Conservation (phyloP, 1,140 invertebrate species). For the Heliconius congener region DNA sequence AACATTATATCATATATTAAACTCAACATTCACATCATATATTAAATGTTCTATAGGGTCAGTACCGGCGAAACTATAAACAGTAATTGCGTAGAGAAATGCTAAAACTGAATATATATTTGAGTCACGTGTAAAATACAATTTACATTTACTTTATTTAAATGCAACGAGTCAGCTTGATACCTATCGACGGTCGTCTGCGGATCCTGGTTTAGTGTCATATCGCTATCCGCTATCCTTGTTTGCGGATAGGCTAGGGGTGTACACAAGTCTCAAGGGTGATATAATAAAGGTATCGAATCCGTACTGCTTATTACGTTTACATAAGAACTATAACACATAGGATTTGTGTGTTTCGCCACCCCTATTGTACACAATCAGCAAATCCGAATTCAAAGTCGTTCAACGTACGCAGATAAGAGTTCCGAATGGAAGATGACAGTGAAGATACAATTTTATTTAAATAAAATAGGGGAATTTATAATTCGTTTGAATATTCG, state of each 20-base stretch:
- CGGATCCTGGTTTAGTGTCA: not conserved
- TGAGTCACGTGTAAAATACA: not conserved
- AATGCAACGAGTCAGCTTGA: not conserved
- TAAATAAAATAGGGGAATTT: slow-evolving; percentile 25
- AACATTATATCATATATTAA: not conserved
- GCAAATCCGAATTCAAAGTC: slow-evolving; percentile 29
- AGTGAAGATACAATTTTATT: slow-evolving; percentile 18
- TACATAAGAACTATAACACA: not conserved
- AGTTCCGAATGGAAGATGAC: slow-evolving; percentile 22
- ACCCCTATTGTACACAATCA: slow-evolving; percentile 17
- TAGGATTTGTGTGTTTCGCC: not conserved
- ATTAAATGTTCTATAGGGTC: not conserved
- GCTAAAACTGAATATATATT: not conserved
- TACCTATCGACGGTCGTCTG: slow-evolving; percentile 8
- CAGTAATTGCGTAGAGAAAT: not conserved
- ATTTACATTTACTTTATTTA: slow-evolving; percentile 19
- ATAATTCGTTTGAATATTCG: slow-evolving; percentile 18
- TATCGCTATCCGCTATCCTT: not conserved
- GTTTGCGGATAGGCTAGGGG: slow-evolving; percentile 18
- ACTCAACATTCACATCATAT: not conserved
- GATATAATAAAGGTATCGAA: slow-evolving; percentile 6
- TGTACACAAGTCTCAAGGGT: slow-evolving; percentile 27
- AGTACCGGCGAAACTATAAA: not conserved
- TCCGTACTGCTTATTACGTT: not conserved
- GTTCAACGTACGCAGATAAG: slow-evolving; percentile 21